Percentiles rank a stretch among this genome's conserved stretches.
These are phyloP conservation scores for Euphysa ruthae DNA, from an alignment of 30 jellyfish, hydroid and myxozoan genomes.

Conservation along the genomic window DNA sequence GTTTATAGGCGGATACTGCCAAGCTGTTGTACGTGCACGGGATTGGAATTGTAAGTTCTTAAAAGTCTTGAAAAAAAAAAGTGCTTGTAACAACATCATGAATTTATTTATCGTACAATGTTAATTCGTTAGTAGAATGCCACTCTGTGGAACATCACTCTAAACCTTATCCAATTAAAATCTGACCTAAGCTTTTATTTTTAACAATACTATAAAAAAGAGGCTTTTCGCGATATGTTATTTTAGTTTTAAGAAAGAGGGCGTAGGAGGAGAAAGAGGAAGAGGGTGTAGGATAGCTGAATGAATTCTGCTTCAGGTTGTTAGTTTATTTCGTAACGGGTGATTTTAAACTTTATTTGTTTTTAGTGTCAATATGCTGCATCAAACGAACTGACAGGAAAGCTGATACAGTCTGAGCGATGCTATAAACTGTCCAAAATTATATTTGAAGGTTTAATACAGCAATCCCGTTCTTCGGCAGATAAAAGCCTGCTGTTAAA, in stretches of 20 bases:
- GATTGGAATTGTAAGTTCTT: conserved; percentile 16
- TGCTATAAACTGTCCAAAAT: conserved; percentile 1
- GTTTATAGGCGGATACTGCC: conserved; percentile 37
- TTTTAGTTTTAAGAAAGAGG: neutral
- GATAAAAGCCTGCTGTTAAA: conserved; percentile 8
- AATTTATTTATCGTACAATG: no score
- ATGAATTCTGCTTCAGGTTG: neutral
- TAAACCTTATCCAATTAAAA: no score
- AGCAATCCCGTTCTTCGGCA: conserved; percentile 23
- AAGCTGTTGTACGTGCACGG: conserved; percentile 21
- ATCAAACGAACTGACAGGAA: conserved; percentile 18
- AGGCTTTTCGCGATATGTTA: neutral
- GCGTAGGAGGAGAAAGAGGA: neutral
- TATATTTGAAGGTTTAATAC: conserved; percentile 10
- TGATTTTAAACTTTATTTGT: neutral
- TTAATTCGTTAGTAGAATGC: no score
- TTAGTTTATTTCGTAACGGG: neutral
- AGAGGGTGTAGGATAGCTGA: neutral
- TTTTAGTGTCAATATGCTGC: conserved; percentile 37
- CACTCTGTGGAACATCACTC: no score
- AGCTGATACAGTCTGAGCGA: conserved; percentile 5
- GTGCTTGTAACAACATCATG: no score
- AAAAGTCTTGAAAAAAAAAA: no score
- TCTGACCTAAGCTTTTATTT: neutral
- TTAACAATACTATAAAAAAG: neutral